These are phyloP conservation scores for Heliornis fulica DNA, from an alignment of 2,113 vertebrate genomes.

Conservation along the genomic window DNA sequence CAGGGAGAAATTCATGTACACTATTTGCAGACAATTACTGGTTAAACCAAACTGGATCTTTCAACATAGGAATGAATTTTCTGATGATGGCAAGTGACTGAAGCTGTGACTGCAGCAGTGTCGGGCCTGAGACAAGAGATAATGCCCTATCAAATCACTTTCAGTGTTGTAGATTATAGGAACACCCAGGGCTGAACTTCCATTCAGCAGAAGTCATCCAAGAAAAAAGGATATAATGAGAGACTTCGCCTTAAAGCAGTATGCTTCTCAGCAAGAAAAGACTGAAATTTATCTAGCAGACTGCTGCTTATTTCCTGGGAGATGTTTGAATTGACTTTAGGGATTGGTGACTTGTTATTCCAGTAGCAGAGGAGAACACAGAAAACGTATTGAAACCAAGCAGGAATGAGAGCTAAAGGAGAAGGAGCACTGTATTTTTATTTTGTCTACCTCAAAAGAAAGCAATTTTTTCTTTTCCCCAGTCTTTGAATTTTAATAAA, in stretches of 20 bases:
- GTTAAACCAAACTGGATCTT: neutral
- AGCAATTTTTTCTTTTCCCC: neutral
- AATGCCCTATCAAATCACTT: constrained; percentile 16
- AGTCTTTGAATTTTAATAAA: neutral
- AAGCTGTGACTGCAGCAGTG: neutral
- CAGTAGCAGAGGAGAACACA: neutral
- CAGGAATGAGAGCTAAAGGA: neutral
- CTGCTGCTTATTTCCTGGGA: constrained; percentile 33
- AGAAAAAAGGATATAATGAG: constrained; percentile 28
- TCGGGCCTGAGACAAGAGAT: neutral
- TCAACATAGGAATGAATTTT: neutral
- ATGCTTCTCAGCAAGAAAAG: constrained; percentile 25
- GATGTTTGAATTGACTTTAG: constrained; percentile 24
- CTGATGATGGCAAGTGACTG: neutral
- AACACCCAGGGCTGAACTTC: constrained; percentile 34
- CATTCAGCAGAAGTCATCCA: neutral
- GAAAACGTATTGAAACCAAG: constrained; percentile 16
- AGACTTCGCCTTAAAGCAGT: constrained; percentile 3
- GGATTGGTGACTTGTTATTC: constrained; percentile 8
- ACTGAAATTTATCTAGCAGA: constrained; percentile 28
- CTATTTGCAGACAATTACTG: neutral
- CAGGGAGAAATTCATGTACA: neutral
- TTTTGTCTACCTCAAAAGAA: neutral
- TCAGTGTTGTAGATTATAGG: neutral
- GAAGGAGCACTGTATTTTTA: neutral